Conservation (phyloP, 2,888 invertebrate species). For the Tiphia femorata region DNA sequence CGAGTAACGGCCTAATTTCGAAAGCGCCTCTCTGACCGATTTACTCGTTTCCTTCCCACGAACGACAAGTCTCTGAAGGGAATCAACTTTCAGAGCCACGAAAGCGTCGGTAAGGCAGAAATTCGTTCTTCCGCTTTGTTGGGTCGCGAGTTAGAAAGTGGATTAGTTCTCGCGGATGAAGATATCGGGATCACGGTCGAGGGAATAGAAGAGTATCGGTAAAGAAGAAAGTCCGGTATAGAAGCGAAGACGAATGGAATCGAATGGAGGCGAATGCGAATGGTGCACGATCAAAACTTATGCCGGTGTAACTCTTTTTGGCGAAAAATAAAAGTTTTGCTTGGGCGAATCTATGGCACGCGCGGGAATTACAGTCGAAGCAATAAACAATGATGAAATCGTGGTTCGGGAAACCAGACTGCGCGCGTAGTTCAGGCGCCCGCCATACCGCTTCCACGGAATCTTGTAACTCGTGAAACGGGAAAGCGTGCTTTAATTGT, state of each 20-base stretch:
- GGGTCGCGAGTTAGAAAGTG: not conserved
- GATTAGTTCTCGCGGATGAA: not conserved
- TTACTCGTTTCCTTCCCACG: not conserved
- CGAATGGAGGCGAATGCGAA: not conserved
- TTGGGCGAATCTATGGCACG: too few species aligned
- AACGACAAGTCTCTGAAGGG: not conserved
- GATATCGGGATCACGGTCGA: slow-evolving; percentile 1
- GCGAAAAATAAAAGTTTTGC: not conserved
- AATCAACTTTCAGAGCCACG: not conserved
- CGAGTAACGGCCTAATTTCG: too few species aligned
- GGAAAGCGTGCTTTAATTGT: too few species aligned
- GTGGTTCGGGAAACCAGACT: too few species aligned
- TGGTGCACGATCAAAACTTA: slow-evolving; percentile 3
- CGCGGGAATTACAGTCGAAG: slow-evolving; percentile 14
- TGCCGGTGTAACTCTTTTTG: not conserved
- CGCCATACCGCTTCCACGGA: too few species aligned
- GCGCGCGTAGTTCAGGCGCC: too few species aligned
- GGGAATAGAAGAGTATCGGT: slow-evolving; percentile 3
- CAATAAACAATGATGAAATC: too few species aligned
- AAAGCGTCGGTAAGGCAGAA: not conserved
- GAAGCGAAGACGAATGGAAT: not conserved
- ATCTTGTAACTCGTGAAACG: too few species aligned
- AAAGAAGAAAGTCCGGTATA: not conserved
- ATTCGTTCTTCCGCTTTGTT: not conserved
- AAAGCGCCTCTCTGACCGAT: not conserved